phyloP scores from a whole-genome alignment of 2,888 invertebrate species.

The Cephus runcator region DNA sequence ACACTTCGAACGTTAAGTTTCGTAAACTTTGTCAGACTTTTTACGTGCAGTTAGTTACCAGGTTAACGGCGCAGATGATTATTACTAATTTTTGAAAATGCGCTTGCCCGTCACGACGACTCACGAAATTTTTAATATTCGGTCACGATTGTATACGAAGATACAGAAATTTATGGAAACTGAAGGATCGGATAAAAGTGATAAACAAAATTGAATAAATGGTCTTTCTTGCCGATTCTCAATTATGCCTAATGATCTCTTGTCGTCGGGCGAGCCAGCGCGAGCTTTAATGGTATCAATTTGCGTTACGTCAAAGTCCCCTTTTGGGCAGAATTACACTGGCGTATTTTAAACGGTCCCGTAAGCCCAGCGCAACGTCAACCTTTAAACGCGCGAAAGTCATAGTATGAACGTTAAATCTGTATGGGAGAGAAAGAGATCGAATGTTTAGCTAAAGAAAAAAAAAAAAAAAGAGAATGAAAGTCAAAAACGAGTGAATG shows the following conservation, averaged over 20 bases:
- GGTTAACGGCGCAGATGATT: slow-evolving; percentile 60
- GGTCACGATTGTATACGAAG: background rate
- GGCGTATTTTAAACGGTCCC: slow-evolving; percentile 60
- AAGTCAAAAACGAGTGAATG: background rate
- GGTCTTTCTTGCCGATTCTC: background rate
- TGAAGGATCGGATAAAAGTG: background rate
- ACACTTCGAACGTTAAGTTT: slow-evolving; percentile 55
- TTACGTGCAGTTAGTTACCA: slow-evolving; percentile 62
- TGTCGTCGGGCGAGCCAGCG: slow-evolving; percentile 24
- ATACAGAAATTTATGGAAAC: background rate
- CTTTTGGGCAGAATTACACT: slow-evolving; percentile 64
- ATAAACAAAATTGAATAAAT: background rate
- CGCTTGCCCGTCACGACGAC: slow-evolving; percentile 16
- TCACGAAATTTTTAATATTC: background rate
- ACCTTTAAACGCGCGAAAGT: background rate
- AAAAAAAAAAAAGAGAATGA: background rate
- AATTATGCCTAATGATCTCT: slow-evolving; percentile 2
- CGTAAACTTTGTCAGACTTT: slow-evolving; percentile 48
- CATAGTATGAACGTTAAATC: slow-evolving; percentile 9
- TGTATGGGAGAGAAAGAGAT: background rate
- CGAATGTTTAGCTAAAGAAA: background rate
- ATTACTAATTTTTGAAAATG: slow-evolving; percentile 49
- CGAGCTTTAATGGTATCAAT: slow-evolving; percentile 59
- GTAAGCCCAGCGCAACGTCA: slow-evolving; percentile 30
- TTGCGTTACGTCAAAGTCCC: slow-evolving; percentile 64